Conservation (phyloP, 1,140 invertebrate genomes). For the Trachymyrmex septentrionalis region DNA sequence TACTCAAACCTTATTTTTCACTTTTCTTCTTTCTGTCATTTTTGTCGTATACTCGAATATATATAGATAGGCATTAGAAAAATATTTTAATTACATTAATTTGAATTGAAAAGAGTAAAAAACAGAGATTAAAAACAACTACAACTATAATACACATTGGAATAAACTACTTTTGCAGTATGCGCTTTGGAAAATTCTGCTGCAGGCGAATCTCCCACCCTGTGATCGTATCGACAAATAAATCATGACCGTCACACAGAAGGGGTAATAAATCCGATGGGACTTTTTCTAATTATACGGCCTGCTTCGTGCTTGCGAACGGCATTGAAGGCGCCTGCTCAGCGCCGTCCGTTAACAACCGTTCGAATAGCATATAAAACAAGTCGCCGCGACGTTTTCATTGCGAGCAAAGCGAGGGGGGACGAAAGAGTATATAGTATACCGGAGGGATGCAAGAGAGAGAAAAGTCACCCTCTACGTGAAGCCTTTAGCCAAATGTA, state of each 20-base stretch:
- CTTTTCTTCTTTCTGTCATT: background rate
- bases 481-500: conserved; percentile 48
- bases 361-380: conserved; percentile 58
- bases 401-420: conserved; percentile 21
- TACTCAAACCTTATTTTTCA: background rate
- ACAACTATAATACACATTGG: background rate
- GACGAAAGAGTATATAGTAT: background rate
- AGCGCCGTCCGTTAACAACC: conserved; percentile 54
- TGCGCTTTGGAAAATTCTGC: background rate
- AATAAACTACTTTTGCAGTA: conserved; percentile 6
- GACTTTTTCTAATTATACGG: conserved; percentile 57
- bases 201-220: background rate
- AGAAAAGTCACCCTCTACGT: conserved; percentile 51
- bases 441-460: conserved; percentile 49
- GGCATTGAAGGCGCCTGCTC: conserved; percentile 47
- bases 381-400: conserved; percentile 57
- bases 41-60: background rate
- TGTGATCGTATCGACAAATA: conserved; percentile 49
- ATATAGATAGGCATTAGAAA: background rate
- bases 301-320: conserved; percentile 21
- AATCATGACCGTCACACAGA: conserved; percentile 49
- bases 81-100: background rate
- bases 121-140: background rate
- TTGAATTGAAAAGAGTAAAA: background rate
- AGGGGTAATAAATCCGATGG: conserved; percentile 56